Base-by-base conservation (phyloP, 2,888 invertebrate genomes). In the Troides oblongomaculatus region DNA sequence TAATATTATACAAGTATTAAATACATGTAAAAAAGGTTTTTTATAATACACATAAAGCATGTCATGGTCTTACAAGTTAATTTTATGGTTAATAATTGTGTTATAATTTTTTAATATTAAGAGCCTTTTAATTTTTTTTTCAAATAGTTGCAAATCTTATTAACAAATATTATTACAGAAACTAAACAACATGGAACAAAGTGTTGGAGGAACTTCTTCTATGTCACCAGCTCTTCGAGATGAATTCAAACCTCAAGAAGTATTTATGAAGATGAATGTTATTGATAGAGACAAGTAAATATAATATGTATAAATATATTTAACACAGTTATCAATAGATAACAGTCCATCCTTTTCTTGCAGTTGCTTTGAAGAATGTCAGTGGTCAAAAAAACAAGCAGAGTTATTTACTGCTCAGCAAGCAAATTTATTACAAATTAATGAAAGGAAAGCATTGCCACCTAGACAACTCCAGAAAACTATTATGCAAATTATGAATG, bases 401-500 rank as follows among this genome's bases (percentile, higher is more conserved):
- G 98, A 98, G 85, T 90, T 97, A 64, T 97, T 98, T 80, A 96
- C 98, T 69, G 96, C 97, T 0, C 96, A 97, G 78, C 98, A 98
- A 88, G 97, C 97, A 14, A 95, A 95, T 74, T 90, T 97, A 66
- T 84, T 98, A 67, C 96, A 96, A 82, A 96, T 95, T 61, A 96
- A 97, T 85, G 97, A 97, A 81, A 94, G 94, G 65, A 95, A 95
- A 79, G 97, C 98, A 0, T 84, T 97, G 75, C 89, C 95, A 3
- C 96, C 98, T 0, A 93, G 94, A 71, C 95, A 96, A 77, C 87
- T 98, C 71, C 97, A 98, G 81, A 94, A 94, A 78, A 94, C 94
- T 72, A 95, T 97, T 46, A 93, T 93, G 74, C 94, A 95, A 80
- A 94, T 97, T 72, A 93, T 97, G 63, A 94, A 94, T 79, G 95